Conservation (phyloP, 2,797 vertebrate genomes). For the Oceanodroma leucorhoa region DNA sequence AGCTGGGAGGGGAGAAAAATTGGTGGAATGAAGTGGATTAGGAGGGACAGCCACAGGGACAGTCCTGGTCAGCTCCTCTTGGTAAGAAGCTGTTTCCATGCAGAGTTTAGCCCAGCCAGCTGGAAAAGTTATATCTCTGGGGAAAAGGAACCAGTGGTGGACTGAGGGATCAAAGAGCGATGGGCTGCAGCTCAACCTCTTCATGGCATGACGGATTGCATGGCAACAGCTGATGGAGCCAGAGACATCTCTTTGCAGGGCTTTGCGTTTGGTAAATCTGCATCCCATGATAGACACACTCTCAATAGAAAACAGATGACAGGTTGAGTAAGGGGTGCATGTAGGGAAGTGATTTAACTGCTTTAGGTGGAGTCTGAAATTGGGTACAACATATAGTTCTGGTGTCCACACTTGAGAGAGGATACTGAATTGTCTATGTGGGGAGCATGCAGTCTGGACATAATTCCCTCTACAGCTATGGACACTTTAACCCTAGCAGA, state of each 20-base stretch:
- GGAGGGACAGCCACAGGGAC: not conserved
- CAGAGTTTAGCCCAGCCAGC: not conserved
- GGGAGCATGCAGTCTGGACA: not conserved
- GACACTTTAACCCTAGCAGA: not conserved
- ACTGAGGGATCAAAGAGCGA: not conserved
- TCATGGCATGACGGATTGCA: fast-evolving
- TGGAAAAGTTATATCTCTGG: not conserved
- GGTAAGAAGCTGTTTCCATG: not conserved
- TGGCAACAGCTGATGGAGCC: not conserved
- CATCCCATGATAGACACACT: not conserved
- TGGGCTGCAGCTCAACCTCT: not conserved
- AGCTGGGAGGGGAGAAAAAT: not conserved
- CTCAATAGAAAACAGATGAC: not conserved
- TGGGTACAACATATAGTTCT: not conserved
- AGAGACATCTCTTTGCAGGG: not conserved
- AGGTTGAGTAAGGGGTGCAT: not conserved
- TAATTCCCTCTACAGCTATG: not conserved
- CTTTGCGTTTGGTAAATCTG: not conserved
- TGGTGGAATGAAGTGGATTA: not conserved
- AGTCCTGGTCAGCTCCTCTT: not conserved
- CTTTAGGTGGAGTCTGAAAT: not conserved
- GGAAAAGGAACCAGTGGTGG: not conserved
- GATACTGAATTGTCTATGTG: not conserved
- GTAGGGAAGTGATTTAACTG: not conserved
- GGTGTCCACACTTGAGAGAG: not conserved